Conservation (phyloP, 2,888 invertebrate genomes). For the Microdon myrmicae region DNA sequence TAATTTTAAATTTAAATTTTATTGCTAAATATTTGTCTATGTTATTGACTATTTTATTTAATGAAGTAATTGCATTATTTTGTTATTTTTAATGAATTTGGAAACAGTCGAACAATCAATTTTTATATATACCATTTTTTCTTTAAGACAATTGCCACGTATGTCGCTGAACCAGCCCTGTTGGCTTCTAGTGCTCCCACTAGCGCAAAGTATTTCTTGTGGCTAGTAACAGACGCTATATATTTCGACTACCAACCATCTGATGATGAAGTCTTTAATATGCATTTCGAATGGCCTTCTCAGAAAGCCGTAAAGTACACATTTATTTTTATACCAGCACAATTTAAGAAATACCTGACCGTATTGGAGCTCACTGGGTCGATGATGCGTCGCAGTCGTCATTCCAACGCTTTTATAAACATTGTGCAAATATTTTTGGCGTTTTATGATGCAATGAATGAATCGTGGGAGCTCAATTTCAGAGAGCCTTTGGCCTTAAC, state of each 20-base stretch:
- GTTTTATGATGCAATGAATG: constrained; percentile 15
- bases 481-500: constrained; percentile 27
- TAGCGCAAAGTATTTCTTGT: constrained; percentile 14
- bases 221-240: constrained; percentile 36
- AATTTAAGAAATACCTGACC: constrained; percentile 6
- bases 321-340: background rate
- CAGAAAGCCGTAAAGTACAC: background rate
- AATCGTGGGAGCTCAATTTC: constrained; percentile 18
- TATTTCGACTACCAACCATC: constrained; percentile 27
- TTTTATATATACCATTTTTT: background rate
- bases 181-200: background rate
- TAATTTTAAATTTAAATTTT: no score
- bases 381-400: constrained; percentile 1
- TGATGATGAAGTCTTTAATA: constrained; percentile 3
- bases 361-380: constrained; percentile 10
- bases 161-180: constrained; percentile 1
- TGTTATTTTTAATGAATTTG: no score
- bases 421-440: constrained; percentile 10
- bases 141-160: constrained; percentile 25
- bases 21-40: no score
- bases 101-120: no score
- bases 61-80: no score
- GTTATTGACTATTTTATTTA: no score
- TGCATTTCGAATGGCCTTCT: constrained; percentile 17
- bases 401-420: background rate